A percentile compares a stretch with the other conserved stretches of the same genome.
These are phyloP conservation scores for Eunapius fragilis DNA, from an alignment of 37 sponge, comb jelly and placozoan species.

Conservation along the genomic window DNA sequence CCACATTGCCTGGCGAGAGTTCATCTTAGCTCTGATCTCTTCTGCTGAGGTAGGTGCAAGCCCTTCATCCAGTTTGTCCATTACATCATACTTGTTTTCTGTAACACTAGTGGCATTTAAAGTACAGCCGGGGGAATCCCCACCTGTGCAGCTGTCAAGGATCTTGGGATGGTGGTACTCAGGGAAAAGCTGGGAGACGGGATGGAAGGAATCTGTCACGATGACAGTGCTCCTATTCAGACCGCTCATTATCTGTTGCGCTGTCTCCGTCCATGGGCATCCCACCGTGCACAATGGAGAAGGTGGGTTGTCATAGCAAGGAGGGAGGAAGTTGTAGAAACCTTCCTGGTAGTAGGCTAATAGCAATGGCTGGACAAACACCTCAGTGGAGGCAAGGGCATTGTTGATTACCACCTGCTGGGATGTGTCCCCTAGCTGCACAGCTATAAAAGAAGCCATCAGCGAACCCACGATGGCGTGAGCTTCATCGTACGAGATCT, in stretches of 20 bases:
- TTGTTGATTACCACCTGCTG: neutral
- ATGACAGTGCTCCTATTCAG: slow-evolving; percentile 18
- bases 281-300: slow-evolving; percentile 54
- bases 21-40: slow-evolving; percentile 78
- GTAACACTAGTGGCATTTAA: slow-evolving; percentile 52
- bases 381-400: neutral
- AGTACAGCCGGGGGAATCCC: slow-evolving; percentile 25
- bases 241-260: slow-evolving; percentile 71
- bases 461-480: slow-evolving; percentile 41
- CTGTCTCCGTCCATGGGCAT: slow-evolving; percentile 55
- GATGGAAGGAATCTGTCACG: slow-evolving; percentile 79
- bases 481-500: slow-evolving; percentile 65
- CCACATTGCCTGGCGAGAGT: slow-evolving; percentile 70
- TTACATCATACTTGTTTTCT: slow-evolving; percentile 63
- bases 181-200: slow-evolving; percentile 74
- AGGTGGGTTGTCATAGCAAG: slow-evolving; percentile 76
- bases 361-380: slow-evolving; percentile 28
- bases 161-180: slow-evolving; percentile 71
- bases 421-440: neutral
- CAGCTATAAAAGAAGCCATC: slow-evolving; percentile 38
- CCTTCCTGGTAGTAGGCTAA: slow-evolving; percentile 75
- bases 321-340: slow-evolving; percentile 80
- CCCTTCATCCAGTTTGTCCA: slow-evolving; percentile 73
- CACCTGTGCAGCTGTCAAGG: slow-evolving; percentile 62
- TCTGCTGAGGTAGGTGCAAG: slow-evolving; percentile 68